Evolutionary conservation across 2,888 invertebrate genomes (phyloP).

Genomic region (Harpagoxenus sublaevis): DNA sequence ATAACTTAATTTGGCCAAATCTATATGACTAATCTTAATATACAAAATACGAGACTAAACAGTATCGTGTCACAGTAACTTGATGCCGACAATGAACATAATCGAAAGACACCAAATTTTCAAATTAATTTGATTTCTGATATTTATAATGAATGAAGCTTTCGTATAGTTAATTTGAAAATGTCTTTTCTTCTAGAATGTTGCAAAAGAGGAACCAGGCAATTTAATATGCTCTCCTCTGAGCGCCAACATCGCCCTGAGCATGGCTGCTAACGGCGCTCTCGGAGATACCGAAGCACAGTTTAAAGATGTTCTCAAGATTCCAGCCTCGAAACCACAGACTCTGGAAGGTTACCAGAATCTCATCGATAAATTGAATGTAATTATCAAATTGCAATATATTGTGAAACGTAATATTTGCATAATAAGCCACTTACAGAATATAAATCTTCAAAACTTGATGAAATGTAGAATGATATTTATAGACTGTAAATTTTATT

Average conservation of each 20-base stretch:
- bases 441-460: background rate
- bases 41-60: background rate
- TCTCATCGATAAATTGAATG: conserved; percentile 77
- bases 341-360: conserved; percentile 72
- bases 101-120: background rate
- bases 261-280: conserved; percentile 81
- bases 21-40: background rate
- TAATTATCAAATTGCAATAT: conserved; percentile 62
- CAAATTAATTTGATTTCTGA: background rate
- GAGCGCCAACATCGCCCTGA: conserved; percentile 81
- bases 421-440: background rate
- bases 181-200: conserved; percentile 65
- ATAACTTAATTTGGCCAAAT: background rate
- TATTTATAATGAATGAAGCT: background rate
- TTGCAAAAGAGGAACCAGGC: conserved; percentile 60
- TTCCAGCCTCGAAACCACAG: conserved; percentile 71
- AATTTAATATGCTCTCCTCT: conserved; percentile 83
- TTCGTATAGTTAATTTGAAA: background rate
- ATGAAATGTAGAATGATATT: background rate
- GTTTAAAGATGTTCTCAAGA: conserved; percentile 73
- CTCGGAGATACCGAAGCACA: conserved; percentile 76
- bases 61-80: background rate
- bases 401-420: background rate
- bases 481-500: background rate
- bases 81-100: background rate